Conservation (phyloP, 2,888 invertebrate species). For the Heliconius aoede region DNA sequence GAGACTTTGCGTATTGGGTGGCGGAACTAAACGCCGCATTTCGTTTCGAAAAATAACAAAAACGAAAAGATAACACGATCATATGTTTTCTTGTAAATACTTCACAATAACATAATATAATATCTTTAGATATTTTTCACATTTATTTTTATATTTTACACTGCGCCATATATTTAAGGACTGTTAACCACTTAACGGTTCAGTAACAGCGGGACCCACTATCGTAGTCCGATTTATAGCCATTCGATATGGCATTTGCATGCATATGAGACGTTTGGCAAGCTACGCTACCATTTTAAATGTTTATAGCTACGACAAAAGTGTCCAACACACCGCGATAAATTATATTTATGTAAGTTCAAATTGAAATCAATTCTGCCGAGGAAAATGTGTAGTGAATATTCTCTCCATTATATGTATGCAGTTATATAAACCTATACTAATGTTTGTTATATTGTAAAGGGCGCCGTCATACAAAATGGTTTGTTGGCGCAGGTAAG, state of each 20-base stretch:
- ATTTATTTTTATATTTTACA: neutral
- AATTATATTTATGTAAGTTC: slow-evolving; percentile 18
- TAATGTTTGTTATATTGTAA: neutral
- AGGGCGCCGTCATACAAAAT: neutral
- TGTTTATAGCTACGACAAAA: slow-evolving; percentile 23
- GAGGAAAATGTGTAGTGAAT: neutral
- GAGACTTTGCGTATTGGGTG: no score
- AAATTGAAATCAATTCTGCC: slow-evolving; percentile 12
- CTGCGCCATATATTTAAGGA: neutral
- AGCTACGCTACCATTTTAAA: slow-evolving; percentile 16
- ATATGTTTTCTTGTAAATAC: no score
- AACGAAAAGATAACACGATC: no score
- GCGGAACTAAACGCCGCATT: no score
- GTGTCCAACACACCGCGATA: slow-evolving; percentile 16
- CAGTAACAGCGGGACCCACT: slow-evolving; percentile 12
- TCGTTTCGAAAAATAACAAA: no score
- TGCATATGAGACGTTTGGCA: slow-evolving; percentile 31
- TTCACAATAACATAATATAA: neutral
- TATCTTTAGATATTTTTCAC: neutral
- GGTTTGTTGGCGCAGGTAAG: neutral
- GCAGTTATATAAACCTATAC: neutral
- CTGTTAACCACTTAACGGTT: neutral
- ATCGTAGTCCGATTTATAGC: slow-evolving; percentile 18
- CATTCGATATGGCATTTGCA: slow-evolving; percentile 26
- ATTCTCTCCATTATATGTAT: neutral